Conservation (phyloP, 2,888 invertebrate species). For the Ganaspis brasiliensis region DNA sequence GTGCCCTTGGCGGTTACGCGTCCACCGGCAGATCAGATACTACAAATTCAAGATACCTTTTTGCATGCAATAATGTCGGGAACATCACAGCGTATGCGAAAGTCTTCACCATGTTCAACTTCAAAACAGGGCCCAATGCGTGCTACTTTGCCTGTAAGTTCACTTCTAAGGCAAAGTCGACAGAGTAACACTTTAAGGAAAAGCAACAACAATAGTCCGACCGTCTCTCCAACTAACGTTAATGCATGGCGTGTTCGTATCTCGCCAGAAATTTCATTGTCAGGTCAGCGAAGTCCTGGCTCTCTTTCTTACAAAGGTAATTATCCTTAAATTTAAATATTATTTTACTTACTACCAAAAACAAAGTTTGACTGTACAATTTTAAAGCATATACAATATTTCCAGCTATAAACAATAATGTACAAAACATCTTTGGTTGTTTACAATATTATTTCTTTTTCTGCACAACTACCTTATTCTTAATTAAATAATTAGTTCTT, state of each 20-base stretch:
- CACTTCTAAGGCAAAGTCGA: conserved; percentile 86
- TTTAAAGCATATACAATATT: not conserved
- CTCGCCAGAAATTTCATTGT: conserved; percentile 86
- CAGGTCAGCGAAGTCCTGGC: conserved; percentile 88
- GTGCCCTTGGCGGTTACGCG: conserved; percentile 1
- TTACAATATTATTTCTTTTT: too few species aligned
- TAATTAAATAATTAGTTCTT: too few species aligned
- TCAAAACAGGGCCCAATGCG: conserved; percentile 87
- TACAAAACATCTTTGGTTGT: too few species aligned
- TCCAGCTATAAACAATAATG: too few species aligned
- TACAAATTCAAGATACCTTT: not conserved
- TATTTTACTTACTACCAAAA: not conserved
- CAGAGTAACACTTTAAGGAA: conserved; percentile 81
- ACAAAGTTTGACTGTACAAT: not conserved
- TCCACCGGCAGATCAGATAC: conserved; percentile 8
- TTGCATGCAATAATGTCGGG: conserved; percentile 76
- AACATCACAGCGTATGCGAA: conserved; percentile 81
- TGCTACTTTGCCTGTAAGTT: conserved; percentile 89
- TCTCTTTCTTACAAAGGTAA: conserved; percentile 88
- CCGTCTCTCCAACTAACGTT: conserved; percentile 85
- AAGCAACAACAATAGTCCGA: conserved; percentile 85
- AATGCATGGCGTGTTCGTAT: conserved; percentile 84
- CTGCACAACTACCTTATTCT: too few species aligned
- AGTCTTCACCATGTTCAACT: conserved; percentile 85
- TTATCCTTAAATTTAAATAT: not conserved